Conservation (phyloP, 1,140 invertebrate genomes). For the Temnothorax longispinosus region DNA sequence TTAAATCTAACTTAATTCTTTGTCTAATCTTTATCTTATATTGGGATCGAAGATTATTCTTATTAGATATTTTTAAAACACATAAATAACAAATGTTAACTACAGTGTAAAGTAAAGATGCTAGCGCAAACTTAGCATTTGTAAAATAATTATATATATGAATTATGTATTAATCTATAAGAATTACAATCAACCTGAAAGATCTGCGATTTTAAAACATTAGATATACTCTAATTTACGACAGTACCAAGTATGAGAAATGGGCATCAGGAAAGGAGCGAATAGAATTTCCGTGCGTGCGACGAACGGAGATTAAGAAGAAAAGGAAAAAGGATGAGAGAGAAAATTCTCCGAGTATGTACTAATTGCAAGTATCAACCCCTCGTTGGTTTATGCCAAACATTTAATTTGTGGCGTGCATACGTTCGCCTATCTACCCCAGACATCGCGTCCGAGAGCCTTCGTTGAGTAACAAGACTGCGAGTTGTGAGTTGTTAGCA, state of each 20-base stretch:
- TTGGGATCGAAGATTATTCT: neutral
- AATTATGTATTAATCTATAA: neutral
- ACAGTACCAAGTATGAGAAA: neutral
- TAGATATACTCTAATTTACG: neutral
- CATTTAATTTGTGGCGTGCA: conserved; percentile 59
- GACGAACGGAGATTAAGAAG: conserved; percentile 5
- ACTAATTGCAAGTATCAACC: conserved; percentile 60
- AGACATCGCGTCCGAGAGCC: conserved; percentile 51
- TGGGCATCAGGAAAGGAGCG: too few species aligned
- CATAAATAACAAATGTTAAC: neutral
- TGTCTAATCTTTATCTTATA: neutral
- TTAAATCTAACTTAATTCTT: neutral
- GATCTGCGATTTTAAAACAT: neutral
- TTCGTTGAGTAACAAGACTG: conserved; percentile 55
- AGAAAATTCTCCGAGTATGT: conserved; percentile 27
- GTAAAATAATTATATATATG: neutral
- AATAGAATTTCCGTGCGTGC: neutral
- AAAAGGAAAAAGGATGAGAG: neutral
- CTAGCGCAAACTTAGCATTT: too few species aligned
- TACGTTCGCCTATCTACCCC: conserved; percentile 59
- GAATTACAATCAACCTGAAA: neutral
- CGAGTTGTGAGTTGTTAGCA: conserved; percentile 55
- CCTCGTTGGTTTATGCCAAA: conserved; percentile 62
- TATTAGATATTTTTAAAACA: neutral
- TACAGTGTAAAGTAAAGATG: neutral